Base-by-base conservation (phyloP, 2,888 invertebrate genomes). In the Melipona bicolor region DNA sequence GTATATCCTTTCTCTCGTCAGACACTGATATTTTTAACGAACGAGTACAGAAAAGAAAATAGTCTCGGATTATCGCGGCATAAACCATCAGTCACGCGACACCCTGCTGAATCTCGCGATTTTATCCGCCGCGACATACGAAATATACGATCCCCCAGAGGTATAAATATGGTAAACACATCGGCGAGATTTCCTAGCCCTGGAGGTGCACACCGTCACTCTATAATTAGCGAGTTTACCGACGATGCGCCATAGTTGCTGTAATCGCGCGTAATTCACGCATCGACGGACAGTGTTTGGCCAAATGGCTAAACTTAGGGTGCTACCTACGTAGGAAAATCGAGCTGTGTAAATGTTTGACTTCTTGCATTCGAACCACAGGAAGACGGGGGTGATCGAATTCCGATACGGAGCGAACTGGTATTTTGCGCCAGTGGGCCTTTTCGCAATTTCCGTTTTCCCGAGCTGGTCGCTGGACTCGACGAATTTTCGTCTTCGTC, bases 131-230 rank as follows among this genome's bases (percentile, higher is more conserved):
- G 67, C 64, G 65, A 85, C 27, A 27, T 27, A 27, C 27, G 27
- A 85, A 85, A 85, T 85, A 85, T 81, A 84, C 85, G 59, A 65
- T 67, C 64, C 75, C 64, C 59, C 77, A 17, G 11, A 67, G 62
- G 75, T 68, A 78, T 80, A 79, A 84, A 84, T 84, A 74, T 61
- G 73, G 70, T 73, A 71, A 77, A 74, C 70, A 74, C 70, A 59
- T 24, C 36, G 21, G 27, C 32, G 43, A 32, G n/a, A 49, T 15
- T n/a, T 27, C 36, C 59, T 24, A 24, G 17, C 21, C 50, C 1
- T 43, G 43, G 43, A 43, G 17, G 36, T n/a, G 19, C 43, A 32
- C 62, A 56, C 43, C 56, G 27, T 56, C 27, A 32, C 32, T 49
- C 70, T 79, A 84, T 85, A 84, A 85, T 84, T 84, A 72, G 69